A percentile compares a stretch with the other conserved stretches of the same genome.
phyloP scores from a whole-genome alignment of 2,797 vertebrate genomes.

The Myiothlypis chrysogaster region DNA sequence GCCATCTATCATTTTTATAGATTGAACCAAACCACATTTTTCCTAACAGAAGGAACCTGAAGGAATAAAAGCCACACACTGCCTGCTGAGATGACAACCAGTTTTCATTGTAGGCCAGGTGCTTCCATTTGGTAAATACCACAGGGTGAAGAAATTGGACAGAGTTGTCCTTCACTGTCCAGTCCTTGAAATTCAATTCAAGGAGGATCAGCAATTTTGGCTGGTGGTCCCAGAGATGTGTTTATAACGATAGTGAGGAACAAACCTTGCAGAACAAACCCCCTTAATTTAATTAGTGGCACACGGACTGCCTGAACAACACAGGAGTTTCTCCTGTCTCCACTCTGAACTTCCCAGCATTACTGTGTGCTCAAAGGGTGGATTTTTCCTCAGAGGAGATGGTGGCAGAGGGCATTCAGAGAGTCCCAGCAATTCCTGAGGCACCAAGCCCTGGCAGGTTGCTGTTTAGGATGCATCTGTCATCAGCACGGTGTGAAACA shows the following conservation, averaged over 20 bases:
- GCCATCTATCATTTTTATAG: not conserved
- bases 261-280: not conserved
- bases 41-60: not conserved
- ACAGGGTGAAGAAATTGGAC: not conserved
- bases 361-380: not conserved
- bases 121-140: not conserved
- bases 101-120: not conserved
- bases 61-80: rapidly evolving
- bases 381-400: not conserved
- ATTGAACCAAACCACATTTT: not conserved
- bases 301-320: rapidly evolving
- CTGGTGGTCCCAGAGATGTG: not conserved
- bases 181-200: not conserved
- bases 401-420: not conserved
- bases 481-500: not conserved
- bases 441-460: not conserved
- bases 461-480: not conserved
- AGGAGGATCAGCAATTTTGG: not conserved
- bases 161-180: not conserved
- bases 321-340: not conserved
- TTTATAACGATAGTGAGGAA: not conserved
- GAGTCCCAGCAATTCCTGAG: not conserved
- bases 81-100: not conserved
- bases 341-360: rapidly evolving
- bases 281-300: not conserved